Conservation (phyloP, 2,888 invertebrate species). For the Drosophila trichaetosa region DNA sequence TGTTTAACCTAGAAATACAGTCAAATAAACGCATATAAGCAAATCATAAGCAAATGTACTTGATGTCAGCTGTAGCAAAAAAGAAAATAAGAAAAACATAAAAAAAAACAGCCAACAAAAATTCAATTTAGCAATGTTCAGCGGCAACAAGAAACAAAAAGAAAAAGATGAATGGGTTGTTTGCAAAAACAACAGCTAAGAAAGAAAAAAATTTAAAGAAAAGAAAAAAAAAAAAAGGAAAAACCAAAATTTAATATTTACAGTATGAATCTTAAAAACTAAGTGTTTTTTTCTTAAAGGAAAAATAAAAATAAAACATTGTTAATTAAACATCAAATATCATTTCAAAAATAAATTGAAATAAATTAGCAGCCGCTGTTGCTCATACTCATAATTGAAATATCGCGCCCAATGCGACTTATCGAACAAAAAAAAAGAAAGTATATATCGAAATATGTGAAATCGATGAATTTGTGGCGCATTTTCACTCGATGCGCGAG, state of each 20-base stretch:
- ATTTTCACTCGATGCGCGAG: constrained; percentile 31
- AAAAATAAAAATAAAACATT: constrained; percentile 72
- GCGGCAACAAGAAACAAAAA: constrained; percentile 15
- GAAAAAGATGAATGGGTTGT: constrained; percentile 5
- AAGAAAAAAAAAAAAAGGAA: not conserved
- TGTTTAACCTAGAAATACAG: constrained; percentile 73
- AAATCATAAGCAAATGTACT: constrained; percentile 71
- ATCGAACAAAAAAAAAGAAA: constrained; percentile 16
- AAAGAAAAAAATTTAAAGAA: constrained; percentile 11
- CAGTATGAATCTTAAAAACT: constrained; percentile 74
- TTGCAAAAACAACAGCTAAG: constrained; percentile 19
- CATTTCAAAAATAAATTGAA: constrained; percentile 74
- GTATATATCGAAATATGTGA: not conserved
- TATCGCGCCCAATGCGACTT: constrained; percentile 11
- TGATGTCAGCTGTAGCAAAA: constrained; percentile 75
- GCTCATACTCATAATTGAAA: constrained; percentile 36
- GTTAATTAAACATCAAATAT: constrained; percentile 78
- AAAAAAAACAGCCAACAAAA: constrained; percentile 43
- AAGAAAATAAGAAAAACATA: constrained; percentile 36
- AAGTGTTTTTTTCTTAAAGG: constrained; percentile 77
- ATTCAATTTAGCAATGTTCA: constrained; percentile 34
- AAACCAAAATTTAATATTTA: constrained; percentile 61
- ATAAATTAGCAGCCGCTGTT: constrained; percentile 55
- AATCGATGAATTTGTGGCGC: constrained; percentile 12
- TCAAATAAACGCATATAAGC: constrained; percentile 60